Conservation (phyloP, 2,113 vertebrate species). For the Mormyrus lacerda region DNA sequence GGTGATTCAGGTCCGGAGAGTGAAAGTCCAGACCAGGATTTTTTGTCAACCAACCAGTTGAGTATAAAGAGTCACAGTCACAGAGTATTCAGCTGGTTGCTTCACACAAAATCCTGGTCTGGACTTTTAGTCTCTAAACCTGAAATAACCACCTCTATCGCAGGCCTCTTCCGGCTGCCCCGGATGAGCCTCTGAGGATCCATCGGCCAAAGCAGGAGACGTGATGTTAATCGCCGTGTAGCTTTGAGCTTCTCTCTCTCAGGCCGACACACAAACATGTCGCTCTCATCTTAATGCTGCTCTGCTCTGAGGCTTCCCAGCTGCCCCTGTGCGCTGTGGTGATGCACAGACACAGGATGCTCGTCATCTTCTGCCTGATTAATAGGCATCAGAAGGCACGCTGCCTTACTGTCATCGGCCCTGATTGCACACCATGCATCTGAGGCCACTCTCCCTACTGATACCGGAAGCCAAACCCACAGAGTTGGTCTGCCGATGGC, state of each 20-base stretch:
- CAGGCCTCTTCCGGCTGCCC: conserved; percentile 65
- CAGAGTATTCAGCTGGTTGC: neutral
- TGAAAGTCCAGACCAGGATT: neutral
- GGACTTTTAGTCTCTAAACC: neutral
- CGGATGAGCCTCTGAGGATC: conserved; percentile 75
- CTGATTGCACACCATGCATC: neutral
- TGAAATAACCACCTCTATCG: conserved; percentile 19
- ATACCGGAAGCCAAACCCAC: neutral
- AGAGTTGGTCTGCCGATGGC: neutral
- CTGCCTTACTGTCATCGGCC: neutral
- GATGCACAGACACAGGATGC: conserved; percentile 8
- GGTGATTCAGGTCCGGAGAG: neutral
- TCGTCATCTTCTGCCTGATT: conserved; percentile 14
- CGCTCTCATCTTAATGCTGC: conserved; percentile 68
- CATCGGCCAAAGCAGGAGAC: conserved; percentile 86
- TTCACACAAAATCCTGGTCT: neutral
- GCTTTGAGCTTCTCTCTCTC: conserved; percentile 74
- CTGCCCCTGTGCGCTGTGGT: conserved; percentile 63
- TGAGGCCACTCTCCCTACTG: neutral
- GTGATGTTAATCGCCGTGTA: conserved; percentile 83
- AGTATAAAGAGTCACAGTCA: neutral
- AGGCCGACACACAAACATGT: conserved; percentile 80
- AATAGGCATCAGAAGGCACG: neutral
- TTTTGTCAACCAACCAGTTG: neutral
- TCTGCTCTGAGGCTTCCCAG: conserved; percentile 60